Conservation (phyloP, 2,888 invertebrate species). For the Selenia dentaria region DNA sequence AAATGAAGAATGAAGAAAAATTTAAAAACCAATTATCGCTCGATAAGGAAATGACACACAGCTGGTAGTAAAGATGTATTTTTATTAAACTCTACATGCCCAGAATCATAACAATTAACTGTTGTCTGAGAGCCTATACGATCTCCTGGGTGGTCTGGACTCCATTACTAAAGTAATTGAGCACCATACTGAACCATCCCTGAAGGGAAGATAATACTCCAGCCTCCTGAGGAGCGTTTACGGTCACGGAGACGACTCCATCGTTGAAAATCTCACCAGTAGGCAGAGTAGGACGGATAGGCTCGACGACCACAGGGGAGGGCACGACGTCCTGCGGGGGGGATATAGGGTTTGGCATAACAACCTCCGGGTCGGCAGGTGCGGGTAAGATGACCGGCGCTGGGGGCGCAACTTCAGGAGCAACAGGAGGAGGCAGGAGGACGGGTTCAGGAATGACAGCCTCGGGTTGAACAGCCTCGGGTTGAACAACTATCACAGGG, state of each 20-base stretch:
- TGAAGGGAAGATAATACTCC: constrained; percentile 56
- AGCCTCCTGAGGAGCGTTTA: constrained; percentile 54
- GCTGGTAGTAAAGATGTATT: no score
- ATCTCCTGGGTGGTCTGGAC: constrained; percentile 56
- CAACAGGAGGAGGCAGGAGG: constrained; percentile 28
- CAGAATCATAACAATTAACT: no score
- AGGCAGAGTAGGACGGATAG: constrained; percentile 27
- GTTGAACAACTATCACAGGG: no score
- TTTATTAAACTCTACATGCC: no score
- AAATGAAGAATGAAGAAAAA: no score
- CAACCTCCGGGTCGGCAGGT: constrained; percentile 31
- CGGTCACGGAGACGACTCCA: constrained; percentile 55
- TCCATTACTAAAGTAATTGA: constrained; percentile 63
- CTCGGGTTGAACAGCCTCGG: constrained; percentile 13
- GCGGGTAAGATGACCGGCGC: constrained; percentile 28
- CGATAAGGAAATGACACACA: no score
- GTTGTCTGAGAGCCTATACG: no score
- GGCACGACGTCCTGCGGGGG: constrained; percentile 32
- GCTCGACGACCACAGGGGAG: constrained; percentile 24
- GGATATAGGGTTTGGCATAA: constrained; percentile 1
- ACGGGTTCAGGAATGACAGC: constrained; percentile 24
- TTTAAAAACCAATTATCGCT: no score
- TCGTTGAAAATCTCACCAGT: constrained; percentile 62
- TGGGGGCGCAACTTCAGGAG: constrained; percentile 26
- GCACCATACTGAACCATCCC: constrained; percentile 61